Evolutionary conservation across 1,140 invertebrate species (phyloP).

Genomic region (Piezodorus guildinii): DNA sequence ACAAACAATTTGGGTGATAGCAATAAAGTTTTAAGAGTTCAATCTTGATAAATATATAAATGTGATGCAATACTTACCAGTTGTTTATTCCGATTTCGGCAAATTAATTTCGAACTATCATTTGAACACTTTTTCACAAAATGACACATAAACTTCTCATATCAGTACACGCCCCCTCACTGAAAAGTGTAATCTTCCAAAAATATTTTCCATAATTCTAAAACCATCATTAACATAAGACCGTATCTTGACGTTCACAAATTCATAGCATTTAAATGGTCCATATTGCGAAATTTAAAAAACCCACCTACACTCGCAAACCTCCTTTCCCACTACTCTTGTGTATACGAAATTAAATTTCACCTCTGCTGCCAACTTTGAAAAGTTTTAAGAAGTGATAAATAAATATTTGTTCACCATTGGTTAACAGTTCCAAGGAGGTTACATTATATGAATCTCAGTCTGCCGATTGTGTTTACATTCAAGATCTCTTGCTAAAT

Average conservation of each 20-base stretch:
- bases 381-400: background rate
- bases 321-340: background rate
- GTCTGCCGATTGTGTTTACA: too few species aligned
- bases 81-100: background rate
- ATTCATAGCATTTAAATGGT: too few species aligned
- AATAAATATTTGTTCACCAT: background rate
- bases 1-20: too few species aligned
- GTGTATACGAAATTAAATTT: background rate
- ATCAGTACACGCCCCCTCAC: background rate
- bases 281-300: too few species aligned
- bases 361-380: slow-evolving; percentile 3
- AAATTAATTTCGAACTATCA: background rate
- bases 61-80: background rate
- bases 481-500: too few species aligned
- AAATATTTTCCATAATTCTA: slow-evolving; percentile 1
- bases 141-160: background rate
- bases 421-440: background rate
- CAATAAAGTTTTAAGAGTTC: too few species aligned
- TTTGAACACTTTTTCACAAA: background rate
- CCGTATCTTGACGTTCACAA: too few species aligned
- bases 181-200: background rate
- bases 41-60: too few species aligned
- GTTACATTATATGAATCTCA: too few species aligned
- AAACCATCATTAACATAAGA: background rate
- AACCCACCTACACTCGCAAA: too few species aligned